These are phyloP conservation scores for Paedocypris micromegethes DNA, from an alignment of 2,797 vertebrate species.

Conservation along the genomic window DNA sequence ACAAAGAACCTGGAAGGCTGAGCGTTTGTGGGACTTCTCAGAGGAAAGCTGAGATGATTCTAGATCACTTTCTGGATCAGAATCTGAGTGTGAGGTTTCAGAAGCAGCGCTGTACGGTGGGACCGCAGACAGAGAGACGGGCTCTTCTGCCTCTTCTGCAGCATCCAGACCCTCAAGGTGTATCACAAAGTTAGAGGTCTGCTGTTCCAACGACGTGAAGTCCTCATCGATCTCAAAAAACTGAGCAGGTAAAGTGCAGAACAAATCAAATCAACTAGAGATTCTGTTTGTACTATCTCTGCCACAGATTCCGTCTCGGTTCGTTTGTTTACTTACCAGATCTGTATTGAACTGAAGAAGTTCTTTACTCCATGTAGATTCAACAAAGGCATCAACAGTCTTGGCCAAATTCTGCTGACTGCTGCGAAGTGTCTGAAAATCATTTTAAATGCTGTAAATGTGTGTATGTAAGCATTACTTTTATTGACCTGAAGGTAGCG, in stretches of 20 bases:
- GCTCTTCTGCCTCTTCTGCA: constrained; percentile 11
- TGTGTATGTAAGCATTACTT: no score
- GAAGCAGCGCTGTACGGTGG: constrained; percentile 28
- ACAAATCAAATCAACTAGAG: constrained; percentile 8
- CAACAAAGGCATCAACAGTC: constrained; percentile 37
- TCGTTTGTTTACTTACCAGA: constrained; percentile 55
- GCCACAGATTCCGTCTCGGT: background rate
- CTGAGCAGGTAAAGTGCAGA: constrained; percentile 43
- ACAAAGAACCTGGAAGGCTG: constrained; percentile 47
- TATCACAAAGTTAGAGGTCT: constrained; percentile 64
- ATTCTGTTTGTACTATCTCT: background rate
- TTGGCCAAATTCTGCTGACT: constrained; percentile 51
- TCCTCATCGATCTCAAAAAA: constrained; percentile 64
- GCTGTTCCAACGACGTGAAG: constrained; percentile 64
- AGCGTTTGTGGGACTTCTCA: constrained; percentile 35
- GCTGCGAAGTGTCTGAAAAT: constrained; percentile 59
- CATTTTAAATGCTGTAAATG: no score
- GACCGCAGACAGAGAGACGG: constrained; percentile 2
- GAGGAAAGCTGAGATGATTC: background rate
- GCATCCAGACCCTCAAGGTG: constrained; percentile 65
- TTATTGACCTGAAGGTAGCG: no score
- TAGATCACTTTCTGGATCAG: constrained; percentile 17
- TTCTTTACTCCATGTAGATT: constrained; percentile 63
- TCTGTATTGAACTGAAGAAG: constrained; percentile 67
- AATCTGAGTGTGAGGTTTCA: background rate